phyloP scores from a whole-genome alignment of 2,797 vertebrate genomes.

The Coendou prehensilis region DNA sequence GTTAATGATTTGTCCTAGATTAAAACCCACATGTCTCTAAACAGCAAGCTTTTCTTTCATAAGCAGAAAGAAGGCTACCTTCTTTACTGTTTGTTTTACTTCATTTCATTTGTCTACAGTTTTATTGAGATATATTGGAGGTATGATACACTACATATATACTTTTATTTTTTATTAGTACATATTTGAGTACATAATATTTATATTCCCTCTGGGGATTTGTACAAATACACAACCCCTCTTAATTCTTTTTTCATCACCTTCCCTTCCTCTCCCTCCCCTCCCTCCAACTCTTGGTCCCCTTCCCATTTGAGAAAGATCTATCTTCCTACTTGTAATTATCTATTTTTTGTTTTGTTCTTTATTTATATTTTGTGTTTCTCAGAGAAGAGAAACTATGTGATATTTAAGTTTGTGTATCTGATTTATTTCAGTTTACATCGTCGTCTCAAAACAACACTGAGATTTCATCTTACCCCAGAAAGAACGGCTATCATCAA shows the following conservation, averaged over 20 bases:
- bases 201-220: neutral
- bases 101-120: neutral
- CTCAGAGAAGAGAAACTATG: neutral
- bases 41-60: neutral
- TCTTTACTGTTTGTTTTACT: neutral
- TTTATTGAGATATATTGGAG: neutral
- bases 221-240: neutral
- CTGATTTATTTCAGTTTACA: neutral
- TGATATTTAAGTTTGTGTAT: neutral
- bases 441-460: neutral
- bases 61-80: neutral
- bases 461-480: neutral
- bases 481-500: neutral
- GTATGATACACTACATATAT: neutral
- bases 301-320: neutral
- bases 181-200: neutral
- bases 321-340: neutral
- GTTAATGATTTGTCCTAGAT: neutral
- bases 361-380: neutral
- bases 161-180: neutral
- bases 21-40: neutral
- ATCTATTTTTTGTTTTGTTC: neutral
- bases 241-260: neutral
- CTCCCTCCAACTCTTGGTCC: neutral
- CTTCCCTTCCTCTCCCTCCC: too few relatives aligned